Evolutionary conservation across 2,797 vertebrate genomes (phyloP), one percentile per base, ranked within the genome.

Genomic region (Platalea minor): DNA sequence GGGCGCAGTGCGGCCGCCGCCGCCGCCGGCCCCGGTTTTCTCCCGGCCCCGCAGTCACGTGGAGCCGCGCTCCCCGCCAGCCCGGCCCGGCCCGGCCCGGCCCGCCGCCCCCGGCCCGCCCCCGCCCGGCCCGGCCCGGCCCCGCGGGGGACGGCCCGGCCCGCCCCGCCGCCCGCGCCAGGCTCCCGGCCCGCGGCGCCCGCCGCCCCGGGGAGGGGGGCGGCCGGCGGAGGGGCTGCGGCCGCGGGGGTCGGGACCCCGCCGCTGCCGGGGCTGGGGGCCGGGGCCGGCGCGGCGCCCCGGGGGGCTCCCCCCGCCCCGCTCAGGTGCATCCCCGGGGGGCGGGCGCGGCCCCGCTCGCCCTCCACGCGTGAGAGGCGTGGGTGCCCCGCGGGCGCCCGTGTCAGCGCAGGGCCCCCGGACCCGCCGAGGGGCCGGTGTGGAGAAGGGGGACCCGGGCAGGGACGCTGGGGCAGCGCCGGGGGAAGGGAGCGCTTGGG

Each of bases 1-100:
- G 98, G 97, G 97, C 98, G 98, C 98, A 98, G 98, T 86, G 92
- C 98, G 98, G 98, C 98, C 99, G 98, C 99, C 98, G 98, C 95
- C 93, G 96, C 96, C 95, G 97, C 93, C 96, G 61, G 59, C 90
- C 88, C 95, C 96, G 95, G 96, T 97, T 98, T 98, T 97, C 97
- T 98, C 97, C 98, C 97, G 98, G 97, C 96, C 97, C 97, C 94
- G 84, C 78, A 70, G 79, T 97, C 96, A 97, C 95, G 93, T 90
- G 90, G 80, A 86, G 89, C 65, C 79, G n/a, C 88, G 31, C 91
- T 48, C 59, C 45, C 88, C 94, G 73, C 89, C 94, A 50, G 60
- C 60, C 50, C 69, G 81, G 74, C 70, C 74, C 64, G 53, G 80
- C 75, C 74, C 56, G 35, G 68, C 89, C 76, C 89, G 19, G 45